Conservation (phyloP, 2,888 invertebrate species). For the Agriopis leucophaearia region DNA sequence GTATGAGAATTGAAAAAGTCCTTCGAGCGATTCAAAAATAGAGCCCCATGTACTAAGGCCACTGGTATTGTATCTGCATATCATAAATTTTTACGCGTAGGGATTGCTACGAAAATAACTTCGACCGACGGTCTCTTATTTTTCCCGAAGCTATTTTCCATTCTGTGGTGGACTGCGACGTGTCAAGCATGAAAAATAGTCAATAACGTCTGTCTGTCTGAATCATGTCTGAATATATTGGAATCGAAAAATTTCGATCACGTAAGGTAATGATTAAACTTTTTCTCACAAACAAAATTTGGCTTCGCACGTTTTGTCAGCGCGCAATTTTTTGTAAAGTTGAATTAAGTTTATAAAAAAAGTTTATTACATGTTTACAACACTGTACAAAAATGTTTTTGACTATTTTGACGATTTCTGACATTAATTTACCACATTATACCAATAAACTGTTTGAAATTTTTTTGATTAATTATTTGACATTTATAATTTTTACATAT, state of each 20-base stretch:
- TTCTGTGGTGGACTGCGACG: not conserved
- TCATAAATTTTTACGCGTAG: not conserved
- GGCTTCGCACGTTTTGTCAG: not conserved
- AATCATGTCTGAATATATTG: slow-evolving; percentile 7
- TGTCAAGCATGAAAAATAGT: slow-evolving; percentile 6
- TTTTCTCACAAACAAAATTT: not conserved
- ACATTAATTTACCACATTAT: no score
- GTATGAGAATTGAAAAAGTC: no score
- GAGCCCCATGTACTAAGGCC: no score
- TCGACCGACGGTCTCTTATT: not conserved
- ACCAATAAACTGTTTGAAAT: not conserved
- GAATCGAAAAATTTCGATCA: not conserved
- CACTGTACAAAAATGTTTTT: no score
- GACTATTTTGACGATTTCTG: no score
- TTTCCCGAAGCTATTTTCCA: not conserved
- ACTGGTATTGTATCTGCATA: no score
- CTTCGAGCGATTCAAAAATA: no score
- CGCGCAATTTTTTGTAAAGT: not conserved
- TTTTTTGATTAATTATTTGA: not conserved
- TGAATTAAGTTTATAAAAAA: no score
- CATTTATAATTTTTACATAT: not conserved
- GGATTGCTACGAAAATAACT: slow-evolving; percentile 2
- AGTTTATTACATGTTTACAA: no score
- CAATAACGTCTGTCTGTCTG: slow-evolving; percentile 3
- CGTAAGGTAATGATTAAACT: not conserved